A percentile compares a stretch with the other conserved stretches of the same genome.
Evolutionary conservation across 1,140 invertebrate species (phyloP).

Genomic region (Macrosteles quadrilineatus): DNA sequence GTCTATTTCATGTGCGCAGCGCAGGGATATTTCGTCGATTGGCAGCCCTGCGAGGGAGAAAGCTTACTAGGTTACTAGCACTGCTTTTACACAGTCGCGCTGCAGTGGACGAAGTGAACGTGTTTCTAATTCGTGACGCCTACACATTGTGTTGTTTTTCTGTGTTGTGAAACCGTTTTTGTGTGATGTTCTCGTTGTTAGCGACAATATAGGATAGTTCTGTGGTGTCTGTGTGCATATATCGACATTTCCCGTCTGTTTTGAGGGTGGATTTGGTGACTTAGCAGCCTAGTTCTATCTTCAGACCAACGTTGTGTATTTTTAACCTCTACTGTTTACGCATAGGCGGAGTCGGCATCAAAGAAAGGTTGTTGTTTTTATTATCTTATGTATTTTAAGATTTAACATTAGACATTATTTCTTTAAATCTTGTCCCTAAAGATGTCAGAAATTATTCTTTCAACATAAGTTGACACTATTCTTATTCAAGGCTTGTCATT

Average conservation of each 20-base stretch:
- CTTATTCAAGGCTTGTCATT: too few relatives aligned
- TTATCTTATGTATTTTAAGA: too few relatives aligned
- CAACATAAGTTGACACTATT: too few relatives aligned
- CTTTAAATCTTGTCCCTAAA: too few relatives aligned
- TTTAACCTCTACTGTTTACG: conserved; percentile 10
- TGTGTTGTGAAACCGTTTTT: background rate
- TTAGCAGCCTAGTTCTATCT: too few relatives aligned
- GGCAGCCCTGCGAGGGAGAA: conserved; percentile 3
- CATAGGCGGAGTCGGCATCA: background rate
- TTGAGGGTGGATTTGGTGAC: too few relatives aligned
- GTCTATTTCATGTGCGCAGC: background rate
- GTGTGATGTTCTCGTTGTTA: background rate
- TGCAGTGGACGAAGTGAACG: background rate
- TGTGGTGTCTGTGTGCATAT: too few relatives aligned
- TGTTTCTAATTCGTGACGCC: background rate
- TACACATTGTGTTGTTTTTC: background rate
- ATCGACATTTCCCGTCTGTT: too few relatives aligned
- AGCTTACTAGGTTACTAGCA: conserved; percentile 8
- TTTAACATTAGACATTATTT: too few relatives aligned
- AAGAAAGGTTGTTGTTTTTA: too few relatives aligned
- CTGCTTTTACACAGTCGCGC: conserved; percentile 1
- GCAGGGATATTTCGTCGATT: background rate
- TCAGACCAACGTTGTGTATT: background rate
- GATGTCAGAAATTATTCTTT: too few relatives aligned
- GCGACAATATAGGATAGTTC: too few relatives aligned